Evolutionary conservation across 92 coral and sea anemone genomes (phyloP), one percentile per base, ranked within the genome.

Genomic region (Montipora capitata): DNA sequence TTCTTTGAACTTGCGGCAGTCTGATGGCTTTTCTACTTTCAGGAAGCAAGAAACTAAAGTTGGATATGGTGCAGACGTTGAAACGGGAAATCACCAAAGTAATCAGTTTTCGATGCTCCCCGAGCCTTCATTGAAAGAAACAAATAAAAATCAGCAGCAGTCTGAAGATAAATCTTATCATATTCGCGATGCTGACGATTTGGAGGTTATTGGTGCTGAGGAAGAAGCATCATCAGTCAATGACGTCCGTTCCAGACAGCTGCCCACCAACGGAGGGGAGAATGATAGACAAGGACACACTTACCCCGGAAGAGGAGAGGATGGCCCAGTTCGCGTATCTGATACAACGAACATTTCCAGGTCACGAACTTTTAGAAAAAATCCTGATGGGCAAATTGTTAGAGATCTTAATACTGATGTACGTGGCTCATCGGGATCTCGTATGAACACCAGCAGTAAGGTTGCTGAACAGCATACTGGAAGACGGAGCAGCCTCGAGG

Each of bases 311-410:
- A 42, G 69, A 58, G 71, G n/a, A 16, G 87, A 71, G 17, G 79
- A 62, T 48, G 51, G 40, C 48, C 79, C 80, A 14, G 72, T 72
- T 44, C 92, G 90, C 12, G 54, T 82, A 7, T 82, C 93, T 35
- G 87, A 84, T 18, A 68, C 93, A 39, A 35, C 91, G 27, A 74
- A 76, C 64, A 84, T 95, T 9, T 62, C 77, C 11, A 77, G 98
- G 40, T 95, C 98, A 9, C 84, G 89, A 64, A 95, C 98, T 0
- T 95, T 95, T 63, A 85, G 92, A 18, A 95, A 95, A 76, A 82
- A 76, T 44, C 86, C 96, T 38, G 87, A 77, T 52, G 96, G 93
- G 6, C 80, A 80, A 65, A 88, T 93, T 3, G 62, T 93, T 49
- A 88, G 81, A 14, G 80, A 62, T 71, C 18, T 6, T 51, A 77